Conservation (phyloP, 2,888 invertebrate species). For the Aspidiotus rigidus region DNA sequence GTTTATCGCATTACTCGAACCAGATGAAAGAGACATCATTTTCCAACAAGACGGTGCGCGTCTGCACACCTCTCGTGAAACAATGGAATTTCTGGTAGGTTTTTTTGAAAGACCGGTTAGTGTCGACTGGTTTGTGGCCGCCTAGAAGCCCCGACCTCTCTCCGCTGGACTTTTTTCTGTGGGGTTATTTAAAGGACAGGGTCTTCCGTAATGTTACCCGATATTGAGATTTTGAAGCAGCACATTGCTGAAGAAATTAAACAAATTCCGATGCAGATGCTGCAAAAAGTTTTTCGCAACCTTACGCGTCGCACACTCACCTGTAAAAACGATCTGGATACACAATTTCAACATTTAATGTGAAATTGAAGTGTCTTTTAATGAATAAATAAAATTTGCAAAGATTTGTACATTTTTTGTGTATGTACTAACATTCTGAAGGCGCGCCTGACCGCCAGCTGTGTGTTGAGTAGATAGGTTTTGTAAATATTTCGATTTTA, state of each 20-base stretch:
- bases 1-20: conserved; percentile 23
- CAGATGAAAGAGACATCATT: conserved; percentile 16
- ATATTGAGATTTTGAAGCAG: background rate
- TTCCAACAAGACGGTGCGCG: conserved; percentile 34
- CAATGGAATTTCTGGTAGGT: conserved; percentile 18
- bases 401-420: background rate
- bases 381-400: background rate
- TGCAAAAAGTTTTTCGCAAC: background rate
- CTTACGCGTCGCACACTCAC: background rate
- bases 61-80: conserved; percentile 23
- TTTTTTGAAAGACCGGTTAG: conserved; percentile 25
- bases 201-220: background rate
- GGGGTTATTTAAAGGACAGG: conserved; percentile 17
- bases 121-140: conserved; percentile 25
- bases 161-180: conserved; percentile 26
- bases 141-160: conserved; percentile 22
- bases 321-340: background rate
- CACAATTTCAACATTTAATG: background rate
- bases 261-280: background rate
- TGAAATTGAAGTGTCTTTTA: background rate
- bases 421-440: too few species aligned
- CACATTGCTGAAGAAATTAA: background rate
- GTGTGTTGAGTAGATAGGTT: too few species aligned
- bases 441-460: too few species aligned
- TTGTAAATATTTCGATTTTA: too few species aligned